Conservation (phyloP, 2,797 vertebrate species). For the Sphenodon punctatus region DNA sequence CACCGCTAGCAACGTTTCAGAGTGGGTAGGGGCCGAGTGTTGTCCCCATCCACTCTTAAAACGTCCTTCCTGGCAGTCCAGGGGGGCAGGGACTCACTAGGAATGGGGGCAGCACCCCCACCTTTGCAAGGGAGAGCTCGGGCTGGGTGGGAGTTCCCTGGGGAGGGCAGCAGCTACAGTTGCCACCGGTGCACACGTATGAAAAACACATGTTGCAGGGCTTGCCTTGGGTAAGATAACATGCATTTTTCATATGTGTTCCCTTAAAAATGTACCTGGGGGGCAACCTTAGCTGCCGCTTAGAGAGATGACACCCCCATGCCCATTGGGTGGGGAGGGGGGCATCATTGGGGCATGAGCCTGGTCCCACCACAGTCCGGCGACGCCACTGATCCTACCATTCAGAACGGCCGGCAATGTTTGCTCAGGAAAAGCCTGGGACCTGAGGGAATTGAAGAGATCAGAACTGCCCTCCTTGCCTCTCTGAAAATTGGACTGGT, state of each 20-base stretch:
- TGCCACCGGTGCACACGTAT: neutral
- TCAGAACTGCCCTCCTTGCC: neutral
- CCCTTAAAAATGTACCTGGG: too few species aligned
- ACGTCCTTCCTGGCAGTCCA: too few species aligned
- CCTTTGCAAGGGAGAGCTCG: too few species aligned
- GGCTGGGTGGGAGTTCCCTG: neutral
- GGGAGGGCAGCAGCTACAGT: neutral
- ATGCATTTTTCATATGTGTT: too few species aligned
- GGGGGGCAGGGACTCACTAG: too few species aligned
- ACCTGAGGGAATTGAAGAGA: neutral
- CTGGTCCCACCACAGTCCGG: neutral
- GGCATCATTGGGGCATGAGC: neutral
- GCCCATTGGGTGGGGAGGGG: too few species aligned
- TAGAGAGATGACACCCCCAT: too few species aligned
- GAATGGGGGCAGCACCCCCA: neutral
- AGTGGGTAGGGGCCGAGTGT: too few species aligned
- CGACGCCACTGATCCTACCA: neutral
- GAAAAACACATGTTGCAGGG: neutral
- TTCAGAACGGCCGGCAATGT: neutral
- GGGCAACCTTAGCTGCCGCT: neutral
- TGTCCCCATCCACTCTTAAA: too few species aligned
- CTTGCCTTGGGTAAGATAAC: too few species aligned
- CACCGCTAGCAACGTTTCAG: too few species aligned
- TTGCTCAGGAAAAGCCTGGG: neutral
- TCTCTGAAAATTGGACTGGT: neutral